Evolutionary conservation across 2,797 vertebrate genomes (phyloP).

Genomic region (Tokudaia tokunoshimensis): DNA sequence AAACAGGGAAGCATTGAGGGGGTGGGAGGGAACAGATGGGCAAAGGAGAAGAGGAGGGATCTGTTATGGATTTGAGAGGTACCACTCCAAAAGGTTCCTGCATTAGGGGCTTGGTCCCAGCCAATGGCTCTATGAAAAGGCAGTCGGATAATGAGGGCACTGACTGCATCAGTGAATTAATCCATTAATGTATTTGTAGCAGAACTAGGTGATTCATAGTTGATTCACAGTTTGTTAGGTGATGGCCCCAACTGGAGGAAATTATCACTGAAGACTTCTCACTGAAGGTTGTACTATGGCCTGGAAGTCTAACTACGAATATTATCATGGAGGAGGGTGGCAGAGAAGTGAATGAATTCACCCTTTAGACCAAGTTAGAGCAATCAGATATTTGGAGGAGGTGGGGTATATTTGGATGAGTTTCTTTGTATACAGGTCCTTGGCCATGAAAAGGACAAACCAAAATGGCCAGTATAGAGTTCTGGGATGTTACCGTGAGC

Average conservation of each 20-base stretch:
- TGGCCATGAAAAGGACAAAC: neutral
- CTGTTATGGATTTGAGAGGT: neutral
- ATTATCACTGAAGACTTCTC: neutral
- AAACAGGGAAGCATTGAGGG: too few relatives aligned
- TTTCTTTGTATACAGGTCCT: neutral
- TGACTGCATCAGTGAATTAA: neutral
- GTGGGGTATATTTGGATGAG: neutral
- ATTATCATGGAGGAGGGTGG: neutral
- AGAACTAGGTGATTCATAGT: neutral
- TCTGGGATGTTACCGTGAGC: neutral
- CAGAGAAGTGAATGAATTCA: neutral
- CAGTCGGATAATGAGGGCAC: too few relatives aligned
- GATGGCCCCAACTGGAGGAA: neutral
- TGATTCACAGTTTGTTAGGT: neutral
- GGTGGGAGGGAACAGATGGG: neutral
- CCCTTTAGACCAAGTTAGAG: neutral
- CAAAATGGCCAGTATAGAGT: neutral
- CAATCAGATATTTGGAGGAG: neutral
- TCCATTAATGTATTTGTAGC: neutral
- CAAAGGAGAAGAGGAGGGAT: neutral
- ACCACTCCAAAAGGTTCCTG: neutral
- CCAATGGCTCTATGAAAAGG: neutral
- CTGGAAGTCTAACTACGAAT: neutral
- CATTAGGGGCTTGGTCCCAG: neutral
- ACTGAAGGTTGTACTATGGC: neutral